Evolutionary conservation across 2,888 invertebrate species (phyloP).

Genomic region (Phasia obesa): DNA sequence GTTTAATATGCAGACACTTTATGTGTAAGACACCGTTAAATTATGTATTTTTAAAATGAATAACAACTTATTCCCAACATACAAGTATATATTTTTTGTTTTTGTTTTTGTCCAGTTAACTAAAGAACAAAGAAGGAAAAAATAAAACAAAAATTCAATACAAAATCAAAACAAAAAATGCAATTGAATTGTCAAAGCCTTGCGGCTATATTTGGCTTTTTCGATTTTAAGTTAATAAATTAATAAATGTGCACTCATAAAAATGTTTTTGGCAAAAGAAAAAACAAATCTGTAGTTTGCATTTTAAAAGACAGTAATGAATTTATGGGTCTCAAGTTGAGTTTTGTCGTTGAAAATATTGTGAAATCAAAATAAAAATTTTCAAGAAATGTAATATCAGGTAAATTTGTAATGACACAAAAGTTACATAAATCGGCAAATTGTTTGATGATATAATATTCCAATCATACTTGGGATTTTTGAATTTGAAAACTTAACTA

Average conservation of each 20-base stretch:
- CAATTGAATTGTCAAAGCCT: conserved; percentile 64
- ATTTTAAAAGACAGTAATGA: not conserved
- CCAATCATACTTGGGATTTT: too few species aligned
- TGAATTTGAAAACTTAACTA: too few species aligned
- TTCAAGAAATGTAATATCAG: too few species aligned
- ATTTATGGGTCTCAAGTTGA: too few species aligned
- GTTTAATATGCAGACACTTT: conserved; percentile 71
- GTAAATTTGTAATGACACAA: too few species aligned
- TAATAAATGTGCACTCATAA: conserved; percentile 49
- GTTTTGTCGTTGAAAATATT: too few species aligned
- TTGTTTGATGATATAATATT: too few species aligned
- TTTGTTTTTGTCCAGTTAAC: not conserved
- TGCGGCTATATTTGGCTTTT: conserved; percentile 55
- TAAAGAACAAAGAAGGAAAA: conserved; percentile 29
- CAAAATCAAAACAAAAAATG: conserved; percentile 30
- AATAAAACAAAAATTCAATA: too few species aligned
- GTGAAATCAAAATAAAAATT: too few species aligned
- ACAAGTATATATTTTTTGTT: conserved; percentile 40
- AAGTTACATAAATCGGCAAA: too few species aligned
- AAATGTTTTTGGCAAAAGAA: conserved; percentile 21
- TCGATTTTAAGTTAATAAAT: conserved; percentile 56
- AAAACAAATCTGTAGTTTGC: not conserved
- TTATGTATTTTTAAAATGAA: conserved; percentile 62
- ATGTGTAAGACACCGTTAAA: conserved; percentile 69
- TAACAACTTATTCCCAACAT: conserved; percentile 58